These are phyloP conservation scores for Aurelia sp. DNA, from an alignment of 30 jellyfish, hydroid and myxozoan species.

Conservation along the genomic window DNA sequence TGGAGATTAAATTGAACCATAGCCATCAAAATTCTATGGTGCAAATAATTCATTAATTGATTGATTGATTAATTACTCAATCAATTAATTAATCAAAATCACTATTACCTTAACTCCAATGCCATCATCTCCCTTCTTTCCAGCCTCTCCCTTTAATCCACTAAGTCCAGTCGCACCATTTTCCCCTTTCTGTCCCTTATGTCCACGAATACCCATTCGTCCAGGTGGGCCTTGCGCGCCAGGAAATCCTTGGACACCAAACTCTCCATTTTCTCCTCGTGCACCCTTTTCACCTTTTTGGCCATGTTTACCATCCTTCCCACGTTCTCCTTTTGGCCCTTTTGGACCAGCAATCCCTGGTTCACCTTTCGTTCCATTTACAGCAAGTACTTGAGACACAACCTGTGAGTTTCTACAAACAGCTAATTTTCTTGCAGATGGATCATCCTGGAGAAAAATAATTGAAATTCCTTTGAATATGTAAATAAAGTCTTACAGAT, in stretches of 20 bases:
- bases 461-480: too few species aligned
- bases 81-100: too few species aligned
- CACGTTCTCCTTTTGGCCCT: not conserved
- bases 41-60: too few species aligned
- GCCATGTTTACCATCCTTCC: not conserved
- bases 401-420: slow-evolving; percentile 3
- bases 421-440: not conserved
- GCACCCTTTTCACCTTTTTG: slow-evolving; percentile 30
- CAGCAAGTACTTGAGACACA: not conserved
- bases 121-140: slow-evolving; percentile 34
- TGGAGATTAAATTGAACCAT: too few species aligned
- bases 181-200: slow-evolving; percentile 20
- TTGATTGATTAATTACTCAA: too few species aligned
- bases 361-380: too few species aligned
- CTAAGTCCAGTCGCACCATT: not conserved
- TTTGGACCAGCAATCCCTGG: not conserved
- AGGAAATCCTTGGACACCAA: slow-evolving; percentile 9
- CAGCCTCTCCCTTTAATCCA: slow-evolving; percentile 25
- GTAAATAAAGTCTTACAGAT: too few species aligned
- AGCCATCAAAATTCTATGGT: too few species aligned
- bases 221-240: slow-evolving; percentile 49
- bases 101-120: slow-evolving; percentile 24
- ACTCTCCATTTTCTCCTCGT: not conserved
- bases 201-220: slow-evolving; percentile 16
- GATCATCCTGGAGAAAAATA: too few species aligned